These are phyloP conservation scores for Cephalopholis sonnerati DNA, from an alignment of 2,113 vertebrate species.

Conservation along the genomic window DNA sequence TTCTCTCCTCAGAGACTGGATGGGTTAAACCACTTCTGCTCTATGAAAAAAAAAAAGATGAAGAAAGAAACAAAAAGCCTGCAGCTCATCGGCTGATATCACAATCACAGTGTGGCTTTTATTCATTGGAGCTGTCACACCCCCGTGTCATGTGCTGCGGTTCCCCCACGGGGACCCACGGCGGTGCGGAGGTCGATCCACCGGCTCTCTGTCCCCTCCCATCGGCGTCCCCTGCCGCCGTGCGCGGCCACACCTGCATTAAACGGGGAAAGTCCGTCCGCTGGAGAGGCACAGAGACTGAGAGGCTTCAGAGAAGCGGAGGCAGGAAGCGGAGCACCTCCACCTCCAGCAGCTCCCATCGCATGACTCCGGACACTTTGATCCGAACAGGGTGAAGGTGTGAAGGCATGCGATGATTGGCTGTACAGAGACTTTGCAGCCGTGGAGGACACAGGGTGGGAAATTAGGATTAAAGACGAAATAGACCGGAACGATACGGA, in stretches of 20 bases:
- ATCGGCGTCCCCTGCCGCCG: slow-evolving; percentile 55
- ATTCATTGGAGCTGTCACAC: slow-evolving; percentile 25
- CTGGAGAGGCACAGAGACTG: slow-evolving; percentile 31
- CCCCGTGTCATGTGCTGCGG: slow-evolving; percentile 39
- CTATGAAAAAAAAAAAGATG: not conserved
- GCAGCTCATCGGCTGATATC: slow-evolving; percentile 17
- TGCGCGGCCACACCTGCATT: slow-evolving; percentile 79
- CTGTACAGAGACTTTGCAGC: not conserved
- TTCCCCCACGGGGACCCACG: slow-evolving; percentile 32
- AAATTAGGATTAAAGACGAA: not conserved
- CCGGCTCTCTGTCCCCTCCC: slow-evolving; percentile 67
- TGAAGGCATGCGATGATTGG: not conserved
- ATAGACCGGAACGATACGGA: not conserved
- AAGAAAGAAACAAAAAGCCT: not conserved
- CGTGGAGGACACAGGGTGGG: not conserved
- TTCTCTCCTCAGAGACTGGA: not conserved
- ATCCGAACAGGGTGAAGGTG: not conserved
- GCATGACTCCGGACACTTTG: not conserved
- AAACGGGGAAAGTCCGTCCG: slow-evolving; percentile 74
- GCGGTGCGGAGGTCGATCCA: slow-evolving; percentile 54
- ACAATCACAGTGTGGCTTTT: slow-evolving; percentile 28
- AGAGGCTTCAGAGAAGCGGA: slow-evolving; percentile 6
- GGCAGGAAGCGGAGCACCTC: slow-evolving; percentile 2
- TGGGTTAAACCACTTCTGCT: slow-evolving; percentile 39
- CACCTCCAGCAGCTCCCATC: not conserved